phyloP scores from a whole-genome alignment of 2,888 invertebrate genomes.

The Corbicula japonica region DNA sequence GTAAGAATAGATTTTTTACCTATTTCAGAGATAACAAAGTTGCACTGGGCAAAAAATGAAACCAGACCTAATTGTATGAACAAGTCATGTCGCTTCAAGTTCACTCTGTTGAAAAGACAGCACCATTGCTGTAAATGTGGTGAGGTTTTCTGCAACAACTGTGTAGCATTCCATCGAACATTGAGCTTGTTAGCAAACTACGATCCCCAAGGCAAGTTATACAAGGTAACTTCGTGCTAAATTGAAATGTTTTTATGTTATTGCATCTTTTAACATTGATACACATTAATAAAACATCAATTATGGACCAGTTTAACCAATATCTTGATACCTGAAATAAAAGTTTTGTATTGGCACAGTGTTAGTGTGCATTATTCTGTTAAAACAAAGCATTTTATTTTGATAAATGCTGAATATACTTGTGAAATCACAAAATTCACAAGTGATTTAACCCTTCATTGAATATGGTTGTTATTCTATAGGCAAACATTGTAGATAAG shows the following conservation, averaged over 20 bases:
- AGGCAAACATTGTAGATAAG: no score
- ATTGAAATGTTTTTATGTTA: no score
- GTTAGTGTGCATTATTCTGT: no score
- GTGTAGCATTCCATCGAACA: slow-evolving; percentile 73
- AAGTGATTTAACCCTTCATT: no score
- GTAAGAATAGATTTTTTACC: no score
- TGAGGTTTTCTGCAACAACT: slow-evolving; percentile 77
- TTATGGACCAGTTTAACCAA: not conserved
- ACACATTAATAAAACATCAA: not conserved
- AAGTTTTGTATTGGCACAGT: no score
- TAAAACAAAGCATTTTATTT: no score
- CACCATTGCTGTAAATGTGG: slow-evolving; percentile 83
- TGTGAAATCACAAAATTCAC: no score
- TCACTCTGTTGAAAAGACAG: slow-evolving; percentile 72
- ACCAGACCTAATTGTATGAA: slow-evolving; percentile 66
- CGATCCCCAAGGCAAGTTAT: slow-evolving; percentile 80
- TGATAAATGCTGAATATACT: no score
- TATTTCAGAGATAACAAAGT: slow-evolving; percentile 77
- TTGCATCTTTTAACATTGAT: no score
- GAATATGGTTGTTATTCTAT: no score
- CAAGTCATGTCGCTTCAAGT: slow-evolving; percentile 72
- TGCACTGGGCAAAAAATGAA: slow-evolving; percentile 75
- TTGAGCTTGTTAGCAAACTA: slow-evolving; percentile 77
- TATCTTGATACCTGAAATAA: no score
- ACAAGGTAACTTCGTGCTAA: slow-evolving; percentile 70